Conservation (phyloP, 1,140 invertebrate species). For the Pseudomyrmex concolor region DNA sequence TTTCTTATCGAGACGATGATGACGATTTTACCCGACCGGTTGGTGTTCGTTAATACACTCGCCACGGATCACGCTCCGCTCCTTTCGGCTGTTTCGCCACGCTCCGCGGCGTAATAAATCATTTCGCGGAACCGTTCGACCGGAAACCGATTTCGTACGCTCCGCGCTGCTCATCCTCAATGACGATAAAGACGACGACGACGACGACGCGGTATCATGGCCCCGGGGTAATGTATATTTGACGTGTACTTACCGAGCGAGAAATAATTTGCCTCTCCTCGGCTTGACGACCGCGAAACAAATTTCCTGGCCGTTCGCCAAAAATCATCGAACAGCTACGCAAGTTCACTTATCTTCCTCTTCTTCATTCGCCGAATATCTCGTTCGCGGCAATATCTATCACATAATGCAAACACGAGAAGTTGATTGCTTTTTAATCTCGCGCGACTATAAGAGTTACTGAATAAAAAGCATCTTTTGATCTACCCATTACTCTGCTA, state of each 20-base stretch:
- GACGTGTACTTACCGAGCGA: conserved; percentile 65
- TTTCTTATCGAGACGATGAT: conserved; percentile 58
- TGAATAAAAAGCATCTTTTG: neutral
- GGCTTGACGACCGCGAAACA: conserved; percentile 54
- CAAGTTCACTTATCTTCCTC: conserved; percentile 23
- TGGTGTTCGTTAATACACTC: conserved; percentile 69
- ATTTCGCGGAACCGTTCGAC: conserved; percentile 83
- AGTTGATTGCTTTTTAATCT: conserved; percentile 14
- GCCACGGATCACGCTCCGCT: conserved; percentile 81
- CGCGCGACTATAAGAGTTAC: neutral
- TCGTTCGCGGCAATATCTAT: conserved; percentile 21
- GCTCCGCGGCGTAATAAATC: conserved; percentile 84
- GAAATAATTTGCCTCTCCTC: conserved; percentile 59
- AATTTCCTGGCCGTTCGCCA: conserved; percentile 40
- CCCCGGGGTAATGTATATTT: conserved; percentile 18
- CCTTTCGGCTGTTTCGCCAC: conserved; percentile 67
- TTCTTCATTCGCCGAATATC: conserved; percentile 46
- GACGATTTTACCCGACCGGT: conserved; percentile 77
- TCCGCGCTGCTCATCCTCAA: conserved; percentile 56
- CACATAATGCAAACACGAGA: conserved; percentile 24
- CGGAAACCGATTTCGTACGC: conserved; percentile 83
- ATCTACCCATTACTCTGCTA: neutral
- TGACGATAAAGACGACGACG: conserved; percentile 41
- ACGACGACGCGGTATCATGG: conserved; percentile 2
- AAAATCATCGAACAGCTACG: conserved; percentile 25